Conservation (phyloP, 2,797 vertebrate species). For the Siniperca undulata region DNA sequence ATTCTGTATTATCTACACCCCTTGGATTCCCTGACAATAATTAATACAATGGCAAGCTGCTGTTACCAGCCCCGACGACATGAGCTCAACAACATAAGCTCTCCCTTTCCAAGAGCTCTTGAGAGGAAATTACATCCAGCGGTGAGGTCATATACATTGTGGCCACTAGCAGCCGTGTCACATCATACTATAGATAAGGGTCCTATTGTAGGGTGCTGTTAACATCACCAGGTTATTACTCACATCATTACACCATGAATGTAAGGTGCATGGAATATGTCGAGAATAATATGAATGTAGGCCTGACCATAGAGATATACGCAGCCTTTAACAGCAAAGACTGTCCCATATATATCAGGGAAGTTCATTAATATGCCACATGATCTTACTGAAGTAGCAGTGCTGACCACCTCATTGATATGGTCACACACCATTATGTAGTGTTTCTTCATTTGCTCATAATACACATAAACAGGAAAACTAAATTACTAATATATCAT, state of each 20-base stretch:
- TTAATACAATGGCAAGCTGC: constrained; percentile 88
- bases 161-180: constrained; percentile 61
- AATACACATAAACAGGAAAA: constrained; percentile 52
- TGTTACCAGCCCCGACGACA: constrained; percentile 83
- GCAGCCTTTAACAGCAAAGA: constrained; percentile 51
- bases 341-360: constrained; percentile 47
- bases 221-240: constrained; percentile 75
- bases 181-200: constrained; percentile 61
- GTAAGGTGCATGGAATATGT: constrained; percentile 71
- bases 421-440: constrained; percentile 66
- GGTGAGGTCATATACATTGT: constrained; percentile 61
- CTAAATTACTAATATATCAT: constrained; percentile 35
- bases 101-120: constrained; percentile 78
- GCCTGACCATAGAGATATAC: constrained; percentile 48
- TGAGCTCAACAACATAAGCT: constrained; percentile 84
- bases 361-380: constrained; percentile 67
- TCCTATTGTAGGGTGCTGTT: constrained; percentile 61
- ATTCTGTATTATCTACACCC: constrained; percentile 89
- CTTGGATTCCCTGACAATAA: constrained; percentile 89
- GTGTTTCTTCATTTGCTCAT: constrained; percentile 61
- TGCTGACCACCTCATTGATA: constrained; percentile 59
- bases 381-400: constrained; percentile 58
- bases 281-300: constrained; percentile 67
- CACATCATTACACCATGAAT: constrained; percentile 79
- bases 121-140: constrained; percentile 71